Base-by-base conservation (phyloP, 2,888 invertebrate genomes). In the Lypha dubia region DNA sequence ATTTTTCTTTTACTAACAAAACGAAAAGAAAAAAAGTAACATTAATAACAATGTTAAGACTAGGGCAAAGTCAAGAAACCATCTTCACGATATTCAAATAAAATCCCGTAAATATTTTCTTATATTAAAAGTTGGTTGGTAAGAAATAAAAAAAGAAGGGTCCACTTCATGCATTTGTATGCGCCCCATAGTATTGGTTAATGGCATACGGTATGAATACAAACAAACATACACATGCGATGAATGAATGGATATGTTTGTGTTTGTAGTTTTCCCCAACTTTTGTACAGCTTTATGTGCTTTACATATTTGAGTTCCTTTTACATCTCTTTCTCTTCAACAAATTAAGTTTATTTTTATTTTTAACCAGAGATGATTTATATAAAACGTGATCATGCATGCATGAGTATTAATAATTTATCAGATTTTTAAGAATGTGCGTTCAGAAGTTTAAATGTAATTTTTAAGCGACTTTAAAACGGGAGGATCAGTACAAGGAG, bases 101-200 rank as follows among this genome's bases (percentile, higher is more conserved):
- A 77, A 58, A 11, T 46, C 17, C 65, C 63, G 63, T 77, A 77
- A 77, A 77, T 49, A 68, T 62, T 49, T 46, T 73, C 76, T 60
- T 63, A 68, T 38, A 67, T 53, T 24, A 38, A 70, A 73, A 62
- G 51, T 56, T 77, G 71, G 41, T 60, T n/a, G n/a, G n/a, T n/a
- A n/a, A n/a, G n/a, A n/a, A n/a, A n/a, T n/a, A n/a, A n/a, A 56
- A 74, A 77, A 63, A 81, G 77, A 63, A 81, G 22, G 70, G 84
- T 81, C 81, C 77, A 84, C 70, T 77, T 84, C 44, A 56, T 70
- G 73, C 77, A 77, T 84, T 77, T 77, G 73, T 74, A 65, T 84
- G 84, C 68, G 77, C 32, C 73, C 9, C 80, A 84, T 76, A 71
- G 15, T 67, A 11, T 60, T 63, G 49, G 67, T 70, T 70, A 75